These are phyloP conservation scores for Acanthurus tractus DNA, from an alignment of 2,797 vertebrate genomes.

Conservation along the genomic window DNA sequence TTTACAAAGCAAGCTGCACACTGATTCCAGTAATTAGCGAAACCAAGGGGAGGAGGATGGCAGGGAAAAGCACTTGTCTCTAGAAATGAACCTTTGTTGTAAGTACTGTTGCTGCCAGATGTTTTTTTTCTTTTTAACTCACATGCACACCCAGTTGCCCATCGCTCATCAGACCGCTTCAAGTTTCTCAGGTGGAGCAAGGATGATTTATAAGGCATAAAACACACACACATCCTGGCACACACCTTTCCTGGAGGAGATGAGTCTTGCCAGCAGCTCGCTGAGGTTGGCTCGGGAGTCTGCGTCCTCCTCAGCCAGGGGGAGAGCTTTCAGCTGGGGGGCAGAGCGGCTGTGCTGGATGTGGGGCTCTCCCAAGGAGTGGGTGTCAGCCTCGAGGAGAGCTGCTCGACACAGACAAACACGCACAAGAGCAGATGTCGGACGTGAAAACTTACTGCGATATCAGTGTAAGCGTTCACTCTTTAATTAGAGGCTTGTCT, in stretches of 20 bases:
- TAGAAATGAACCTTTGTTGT: constrained; percentile 37
- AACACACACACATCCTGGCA: constrained; percentile 75
- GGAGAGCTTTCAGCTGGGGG: constrained; percentile 80
- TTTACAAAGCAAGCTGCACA: constrained; percentile 70
- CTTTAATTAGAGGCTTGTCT: neutral
- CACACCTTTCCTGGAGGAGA: constrained; percentile 93
- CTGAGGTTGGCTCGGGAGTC: constrained; percentile 89
- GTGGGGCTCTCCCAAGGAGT: constrained; percentile 61
- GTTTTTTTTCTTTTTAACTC: constrained; percentile 10
- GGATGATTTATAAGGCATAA: neutral
- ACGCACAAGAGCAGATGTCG: constrained; percentile 13
- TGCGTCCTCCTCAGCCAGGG: constrained; percentile 73
- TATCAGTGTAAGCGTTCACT: neutral
- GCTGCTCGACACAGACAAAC: constrained; percentile 40
- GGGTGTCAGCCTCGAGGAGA: constrained; percentile 56
- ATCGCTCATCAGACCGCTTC: neutral
- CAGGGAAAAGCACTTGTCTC: constrained; percentile 50
- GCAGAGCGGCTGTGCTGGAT: constrained; percentile 82
- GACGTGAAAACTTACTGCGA: neutral
- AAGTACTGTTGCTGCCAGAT: constrained; percentile 33
- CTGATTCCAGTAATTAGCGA: constrained; percentile 75
- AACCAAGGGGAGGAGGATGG: constrained; percentile 32
- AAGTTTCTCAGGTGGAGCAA: neutral
- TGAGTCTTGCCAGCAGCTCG: constrained; percentile 91
- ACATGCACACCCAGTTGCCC: neutral